Percentiles rank a stretch among this genome's conserved stretches.
Evolutionary conservation across 2,113 vertebrate species (phyloP).

Genomic region (Alethe diademata): DNA sequence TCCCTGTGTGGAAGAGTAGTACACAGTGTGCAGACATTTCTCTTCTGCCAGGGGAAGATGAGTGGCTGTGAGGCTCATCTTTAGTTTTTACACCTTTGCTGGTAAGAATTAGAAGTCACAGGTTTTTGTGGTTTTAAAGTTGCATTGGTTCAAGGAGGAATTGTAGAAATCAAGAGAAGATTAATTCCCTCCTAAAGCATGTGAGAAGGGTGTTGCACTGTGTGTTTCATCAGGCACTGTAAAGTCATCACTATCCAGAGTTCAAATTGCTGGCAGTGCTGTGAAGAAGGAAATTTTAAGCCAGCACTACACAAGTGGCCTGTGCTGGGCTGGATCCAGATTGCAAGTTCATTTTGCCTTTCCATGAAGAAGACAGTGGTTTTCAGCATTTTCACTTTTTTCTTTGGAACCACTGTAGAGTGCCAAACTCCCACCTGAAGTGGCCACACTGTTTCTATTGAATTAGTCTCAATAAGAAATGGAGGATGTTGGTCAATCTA

Average conservation of each 20-base stretch:
- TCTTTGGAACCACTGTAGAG: neutral
- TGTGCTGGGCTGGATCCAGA: neutral
- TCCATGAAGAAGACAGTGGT: neutral
- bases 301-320: neutral
- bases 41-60: neutral
- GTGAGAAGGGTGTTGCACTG: neutral
- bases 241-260: neutral
- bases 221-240: neutral
- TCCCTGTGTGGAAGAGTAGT: neutral
- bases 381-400: neutral
- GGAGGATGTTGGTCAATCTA: neutral
- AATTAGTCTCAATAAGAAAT: neutral
- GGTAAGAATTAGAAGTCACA: neutral
- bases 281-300: neutral
- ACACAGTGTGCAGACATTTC: neutral
- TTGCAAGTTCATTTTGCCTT: neutral
- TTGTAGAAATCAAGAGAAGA: neutral
- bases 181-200: neutral
- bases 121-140: neutral
- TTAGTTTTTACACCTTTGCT: neutral
- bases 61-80: neutral
- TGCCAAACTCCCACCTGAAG: neutral
- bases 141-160: neutral
- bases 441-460: accelerated
- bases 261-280: neutral